These are phyloP conservation scores for Myzus persicae DNA, from an alignment of 1,140 invertebrate genomes.

Conservation along the genomic window DNA sequence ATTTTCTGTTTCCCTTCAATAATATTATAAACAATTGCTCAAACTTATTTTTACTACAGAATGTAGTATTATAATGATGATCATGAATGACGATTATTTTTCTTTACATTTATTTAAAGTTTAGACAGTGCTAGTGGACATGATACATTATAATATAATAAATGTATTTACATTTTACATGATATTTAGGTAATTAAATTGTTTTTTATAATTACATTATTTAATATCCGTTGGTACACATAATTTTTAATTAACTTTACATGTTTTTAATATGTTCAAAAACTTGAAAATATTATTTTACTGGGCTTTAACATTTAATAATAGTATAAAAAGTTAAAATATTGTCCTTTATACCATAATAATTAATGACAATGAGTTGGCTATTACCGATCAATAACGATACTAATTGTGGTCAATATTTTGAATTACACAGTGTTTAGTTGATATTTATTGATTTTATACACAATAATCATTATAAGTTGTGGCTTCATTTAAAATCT, in stretches of 20 bases:
- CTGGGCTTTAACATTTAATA: not conserved
- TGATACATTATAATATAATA: not conserved
- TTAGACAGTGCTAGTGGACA: not conserved
- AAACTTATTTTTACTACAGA: not conserved
- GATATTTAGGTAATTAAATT: not conserved
- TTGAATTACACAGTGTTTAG: not conserved
- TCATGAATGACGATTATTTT: not conserved
- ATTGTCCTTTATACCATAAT: not conserved
- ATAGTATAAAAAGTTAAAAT: not conserved
- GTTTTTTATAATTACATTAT: conserved; percentile 14
- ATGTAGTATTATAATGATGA: no score
- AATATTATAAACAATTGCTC: not conserved
- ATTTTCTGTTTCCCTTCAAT: not conserved
- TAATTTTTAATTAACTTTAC: not conserved
- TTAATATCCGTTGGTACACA: not conserved
- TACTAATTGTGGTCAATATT: not conserved
- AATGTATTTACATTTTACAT: not conserved
- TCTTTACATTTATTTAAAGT: not conserved
- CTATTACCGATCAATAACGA: not conserved
- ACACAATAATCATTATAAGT: not conserved
- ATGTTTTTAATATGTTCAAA: not conserved
- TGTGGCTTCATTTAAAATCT: not conserved
- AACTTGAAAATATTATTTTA: not conserved
- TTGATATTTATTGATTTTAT: not conserved
- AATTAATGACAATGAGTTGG: not conserved